Conservation (phyloP, 2,797 vertebrate genomes). For the Rhadinocentrus ornatus region DNA sequence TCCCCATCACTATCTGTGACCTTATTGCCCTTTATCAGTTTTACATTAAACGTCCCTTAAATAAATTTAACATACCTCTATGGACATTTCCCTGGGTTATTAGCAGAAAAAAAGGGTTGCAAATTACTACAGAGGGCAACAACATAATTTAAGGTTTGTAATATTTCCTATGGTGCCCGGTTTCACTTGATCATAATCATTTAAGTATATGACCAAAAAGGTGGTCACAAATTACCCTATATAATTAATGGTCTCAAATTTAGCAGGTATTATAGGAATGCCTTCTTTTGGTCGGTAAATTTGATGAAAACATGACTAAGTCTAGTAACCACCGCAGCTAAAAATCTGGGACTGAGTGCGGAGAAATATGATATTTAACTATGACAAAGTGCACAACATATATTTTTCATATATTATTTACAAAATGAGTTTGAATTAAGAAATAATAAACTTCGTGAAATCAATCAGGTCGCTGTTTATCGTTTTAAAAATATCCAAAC, state of each 20-base stretch:
- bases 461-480: background rate
- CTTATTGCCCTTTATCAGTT: background rate
- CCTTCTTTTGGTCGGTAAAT: too few relatives aligned
- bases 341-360: too few relatives aligned
- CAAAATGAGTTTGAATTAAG: background rate
- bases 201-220: too few relatives aligned
- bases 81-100: background rate
- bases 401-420: slow-evolving; percentile 1
- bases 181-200: background rate
- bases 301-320: too few relatives aligned
- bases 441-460: slow-evolving; percentile 7
- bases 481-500: background rate
- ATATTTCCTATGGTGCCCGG: background rate
- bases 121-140: background rate
- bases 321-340: too few relatives aligned
- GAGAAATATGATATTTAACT: background rate
- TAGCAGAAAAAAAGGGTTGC: background rate
- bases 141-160: background rate
- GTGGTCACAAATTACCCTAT: too few relatives aligned
- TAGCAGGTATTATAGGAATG: too few relatives aligned
- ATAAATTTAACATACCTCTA: background rate
- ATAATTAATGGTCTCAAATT: too few relatives aligned
- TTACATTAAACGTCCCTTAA: background rate
- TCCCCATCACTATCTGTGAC: background rate
- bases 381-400: background rate